A percentile compares a stretch with the other conserved stretches of the same genome.
These are phyloP conservation scores for Emydocephalus ijimae DNA, from an alignment of 2,113 vertebrate species.

Conservation along the genomic window DNA sequence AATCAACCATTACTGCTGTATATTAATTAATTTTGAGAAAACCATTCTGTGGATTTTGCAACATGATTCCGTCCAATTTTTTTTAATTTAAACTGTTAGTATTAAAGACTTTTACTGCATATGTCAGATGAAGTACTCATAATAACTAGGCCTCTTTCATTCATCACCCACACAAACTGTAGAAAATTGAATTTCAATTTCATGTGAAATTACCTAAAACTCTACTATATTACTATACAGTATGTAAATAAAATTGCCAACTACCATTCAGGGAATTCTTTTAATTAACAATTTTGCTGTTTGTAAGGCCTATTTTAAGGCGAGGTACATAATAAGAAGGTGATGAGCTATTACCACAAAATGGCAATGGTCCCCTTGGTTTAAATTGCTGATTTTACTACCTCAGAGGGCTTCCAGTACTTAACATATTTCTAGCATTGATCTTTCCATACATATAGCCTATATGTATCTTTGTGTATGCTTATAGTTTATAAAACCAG, in stretches of 20 bases:
- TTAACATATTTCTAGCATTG: neutral
- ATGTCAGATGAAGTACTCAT: neutral
- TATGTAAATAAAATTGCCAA: neutral
- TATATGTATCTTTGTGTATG: neutral
- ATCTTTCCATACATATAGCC: neutral
- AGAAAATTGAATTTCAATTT: neutral
- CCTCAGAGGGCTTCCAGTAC: neutral
- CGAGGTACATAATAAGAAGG: neutral
- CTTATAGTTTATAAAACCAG: neutral
- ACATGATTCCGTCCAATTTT: neutral
- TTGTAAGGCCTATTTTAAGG: neutral
- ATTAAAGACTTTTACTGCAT: neutral
- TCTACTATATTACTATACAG: neutral
- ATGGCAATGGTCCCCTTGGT: neutral
- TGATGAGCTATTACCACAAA: neutral
- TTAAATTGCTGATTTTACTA: neutral
- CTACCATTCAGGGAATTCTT: neutral
- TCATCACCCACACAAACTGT: neutral
- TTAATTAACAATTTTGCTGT: neutral
- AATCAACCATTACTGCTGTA: neutral
- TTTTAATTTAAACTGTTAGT: neutral
- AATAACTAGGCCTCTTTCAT: neutral
- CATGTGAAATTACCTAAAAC: neutral
- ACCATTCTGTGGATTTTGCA: fast-evolving
- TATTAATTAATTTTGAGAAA: neutral